phyloP scores from a whole-genome alignment of 1,140 invertebrate genomes.

The Drosophila nigrodunni region DNA sequence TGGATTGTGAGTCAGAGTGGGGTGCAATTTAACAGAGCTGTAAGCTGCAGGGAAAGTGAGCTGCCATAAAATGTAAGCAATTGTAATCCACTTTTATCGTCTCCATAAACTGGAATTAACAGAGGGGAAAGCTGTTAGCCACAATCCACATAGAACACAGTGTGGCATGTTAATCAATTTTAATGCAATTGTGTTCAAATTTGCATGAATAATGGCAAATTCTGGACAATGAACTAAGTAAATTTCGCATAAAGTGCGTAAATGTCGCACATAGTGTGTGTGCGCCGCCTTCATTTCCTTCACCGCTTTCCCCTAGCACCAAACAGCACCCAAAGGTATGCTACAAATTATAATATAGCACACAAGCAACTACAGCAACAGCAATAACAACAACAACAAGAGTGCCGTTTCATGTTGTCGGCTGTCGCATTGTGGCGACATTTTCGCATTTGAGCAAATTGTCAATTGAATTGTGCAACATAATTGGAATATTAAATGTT shows the following conservation, averaged over 20 bases:
- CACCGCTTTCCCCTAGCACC: background rate
- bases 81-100: background rate
- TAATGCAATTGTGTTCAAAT: constrained; percentile 59
- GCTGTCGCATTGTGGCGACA: constrained; percentile 44
- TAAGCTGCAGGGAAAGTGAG: background rate
- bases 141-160: no score
- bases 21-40: background rate
- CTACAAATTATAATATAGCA: constrained; percentile 53
- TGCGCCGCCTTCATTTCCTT: background rate
- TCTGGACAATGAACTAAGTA: constrained; percentile 54
- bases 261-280: background rate
- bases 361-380: background rate
- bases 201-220: constrained; percentile 54
- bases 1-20: background rate
- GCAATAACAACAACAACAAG: constrained; percentile 3
- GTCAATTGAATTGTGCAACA: constrained; percentile 76
- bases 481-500: constrained; percentile 82
- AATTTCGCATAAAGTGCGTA: constrained; percentile 46
- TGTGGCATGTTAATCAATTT: constrained; percentile 35
- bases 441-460: constrained; percentile 50
- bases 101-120: constrained; percentile 14
- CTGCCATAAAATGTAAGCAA: background rate
- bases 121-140: constrained; percentile 6
- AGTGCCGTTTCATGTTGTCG: constrained; percentile 18
- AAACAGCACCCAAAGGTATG: constrained; percentile 52